These are phyloP conservation scores for Athripsodes cinereus DNA, from an alignment of 2,888 invertebrate genomes.

Conservation along the genomic window DNA sequence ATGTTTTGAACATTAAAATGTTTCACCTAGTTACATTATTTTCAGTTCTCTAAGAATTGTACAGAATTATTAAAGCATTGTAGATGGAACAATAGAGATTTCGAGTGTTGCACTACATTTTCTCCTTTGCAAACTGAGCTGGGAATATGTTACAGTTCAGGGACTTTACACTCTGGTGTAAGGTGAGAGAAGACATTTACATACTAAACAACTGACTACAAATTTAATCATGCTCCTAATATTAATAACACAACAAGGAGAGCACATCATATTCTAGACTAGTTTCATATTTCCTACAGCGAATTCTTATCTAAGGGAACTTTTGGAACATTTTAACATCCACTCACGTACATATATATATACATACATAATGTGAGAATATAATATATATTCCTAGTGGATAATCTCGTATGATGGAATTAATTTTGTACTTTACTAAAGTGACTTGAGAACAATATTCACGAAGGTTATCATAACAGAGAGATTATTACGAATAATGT, in stretches of 20 bases:
- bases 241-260: constrained; percentile 2
- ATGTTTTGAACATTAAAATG: not conserved
- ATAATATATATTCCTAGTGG: too few relatives aligned
- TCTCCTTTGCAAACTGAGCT: constrained; percentile 51
- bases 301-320: too few relatives aligned
- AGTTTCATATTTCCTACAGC: too few relatives aligned
- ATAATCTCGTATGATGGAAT: too few relatives aligned
- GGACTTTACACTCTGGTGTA: constrained; percentile 1
- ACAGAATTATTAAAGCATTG: constrained; percentile 43
- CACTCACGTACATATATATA: too few relatives aligned
- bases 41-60: not conserved
- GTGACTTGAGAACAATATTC: too few relatives aligned
- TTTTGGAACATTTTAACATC: too few relatives aligned
- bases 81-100: constrained; percentile 43
- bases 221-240: constrained; percentile 2
- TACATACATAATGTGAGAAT: too few relatives aligned
- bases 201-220: constrained; percentile 4
- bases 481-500: too few relatives aligned
- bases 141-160: constrained; percentile 44
- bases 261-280: not conserved
- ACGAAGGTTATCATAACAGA: too few relatives aligned
- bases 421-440: too few relatives aligned
- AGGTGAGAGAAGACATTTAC: constrained; percentile 3
- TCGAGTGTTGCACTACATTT: constrained; percentile 56
- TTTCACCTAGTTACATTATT: not conserved